Evolutionary conservation across 1,140 invertebrate species (phyloP).

Genomic region (Drosophila guanche): DNA sequence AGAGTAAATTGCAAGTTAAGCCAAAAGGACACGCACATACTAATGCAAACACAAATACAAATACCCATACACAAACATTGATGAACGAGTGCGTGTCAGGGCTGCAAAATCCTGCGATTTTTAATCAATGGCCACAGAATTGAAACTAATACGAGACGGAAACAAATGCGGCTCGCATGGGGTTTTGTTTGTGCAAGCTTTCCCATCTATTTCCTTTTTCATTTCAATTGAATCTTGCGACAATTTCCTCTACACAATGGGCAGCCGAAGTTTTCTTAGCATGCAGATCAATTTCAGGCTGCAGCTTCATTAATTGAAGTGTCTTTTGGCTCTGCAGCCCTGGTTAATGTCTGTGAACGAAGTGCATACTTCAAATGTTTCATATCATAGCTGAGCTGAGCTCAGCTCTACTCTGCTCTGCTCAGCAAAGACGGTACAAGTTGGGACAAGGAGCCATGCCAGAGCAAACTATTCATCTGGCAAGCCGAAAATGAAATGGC

Average conservation of each 20-base stretch:
- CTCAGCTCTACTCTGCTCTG: background rate
- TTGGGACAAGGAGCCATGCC: conserved; percentile 17
- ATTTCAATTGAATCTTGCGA: background rate
- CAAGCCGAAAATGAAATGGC: conserved; percentile 64
- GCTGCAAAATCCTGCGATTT: conserved; percentile 32
- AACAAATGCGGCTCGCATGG: background rate
- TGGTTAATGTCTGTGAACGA: conserved; percentile 32
- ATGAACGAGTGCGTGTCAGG: conserved; percentile 32
- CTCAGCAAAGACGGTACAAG: background rate
- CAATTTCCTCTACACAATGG: too few species aligned
- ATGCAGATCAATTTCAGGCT: background rate
- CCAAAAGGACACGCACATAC: conserved; percentile 71
- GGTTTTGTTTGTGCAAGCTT: background rate
- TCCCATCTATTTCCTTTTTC: background rate
- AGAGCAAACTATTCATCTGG: conserved; percentile 42
- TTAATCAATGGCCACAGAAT: conserved; percentile 34
- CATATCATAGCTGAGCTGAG: conserved; percentile 33
- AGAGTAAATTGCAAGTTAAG: conserved; percentile 74
- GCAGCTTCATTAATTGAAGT: background rate
- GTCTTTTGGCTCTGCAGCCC: background rate
- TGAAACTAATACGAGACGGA: conserved; percentile 34
- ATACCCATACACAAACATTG: background rate
- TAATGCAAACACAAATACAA: conserved; percentile 26
- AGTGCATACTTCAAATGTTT: conserved; percentile 52
- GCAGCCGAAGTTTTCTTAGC: too few species aligned